These are phyloP conservation scores for Delichon dasypus DNA, from an alignment of 2,797 vertebrate species.

Conservation along the genomic window DNA sequence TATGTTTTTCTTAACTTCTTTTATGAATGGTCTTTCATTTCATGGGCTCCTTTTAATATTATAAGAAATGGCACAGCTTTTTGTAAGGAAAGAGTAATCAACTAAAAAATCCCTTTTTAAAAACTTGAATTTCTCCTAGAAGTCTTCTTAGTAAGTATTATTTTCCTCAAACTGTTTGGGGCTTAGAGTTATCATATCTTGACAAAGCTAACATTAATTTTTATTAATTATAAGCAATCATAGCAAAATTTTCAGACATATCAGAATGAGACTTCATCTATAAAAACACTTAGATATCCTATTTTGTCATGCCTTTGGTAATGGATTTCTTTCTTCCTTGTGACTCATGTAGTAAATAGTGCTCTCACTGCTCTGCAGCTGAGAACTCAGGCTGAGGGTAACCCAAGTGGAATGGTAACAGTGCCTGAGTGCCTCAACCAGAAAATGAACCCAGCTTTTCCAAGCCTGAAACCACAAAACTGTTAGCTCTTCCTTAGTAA, in stretches of 20 bases:
- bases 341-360: accelerated
- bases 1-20: not conserved
- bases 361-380: not conserved
- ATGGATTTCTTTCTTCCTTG: not conserved
- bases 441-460: not conserved
- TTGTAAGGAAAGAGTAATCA: not conserved
- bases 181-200: not conserved
- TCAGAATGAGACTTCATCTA: not conserved
- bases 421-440: not conserved
- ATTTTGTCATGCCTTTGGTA: not conserved
- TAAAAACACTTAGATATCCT: not conserved
- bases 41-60: not conserved
- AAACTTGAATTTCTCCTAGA: not conserved
- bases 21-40: not conserved
- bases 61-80: not conserved
- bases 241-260: not conserved
- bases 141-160: not conserved
- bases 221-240: not conserved
- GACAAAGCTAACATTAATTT: not conserved
- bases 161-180: not conserved
- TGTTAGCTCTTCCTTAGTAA: not conserved
- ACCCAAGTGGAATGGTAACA: not conserved
- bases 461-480: not conserved
- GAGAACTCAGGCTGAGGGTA: not conserved
- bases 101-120: not conserved